Percentiles rank a stretch among this genome's conserved stretches.
Evolutionary conservation across 2,113 vertebrate species (phyloP).

Genomic region (Nothocercus julius): DNA sequence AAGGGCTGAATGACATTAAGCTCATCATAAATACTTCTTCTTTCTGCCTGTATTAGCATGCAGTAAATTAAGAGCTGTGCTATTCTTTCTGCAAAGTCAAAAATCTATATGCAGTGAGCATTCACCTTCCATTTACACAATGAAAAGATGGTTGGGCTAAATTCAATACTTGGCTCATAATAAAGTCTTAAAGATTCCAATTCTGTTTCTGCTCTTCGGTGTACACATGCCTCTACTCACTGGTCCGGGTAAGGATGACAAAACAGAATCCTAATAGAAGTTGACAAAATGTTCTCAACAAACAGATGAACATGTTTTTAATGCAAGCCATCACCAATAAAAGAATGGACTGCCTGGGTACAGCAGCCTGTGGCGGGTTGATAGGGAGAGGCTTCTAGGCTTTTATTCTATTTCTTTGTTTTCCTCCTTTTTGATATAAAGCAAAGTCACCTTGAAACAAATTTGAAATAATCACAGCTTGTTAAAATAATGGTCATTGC

Average conservation of each 20-base stretch:
- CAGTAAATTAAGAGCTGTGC: slow-evolving; percentile 6
- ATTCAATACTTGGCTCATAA: slow-evolving; percentile 54
- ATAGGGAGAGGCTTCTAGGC: slow-evolving; percentile 12
- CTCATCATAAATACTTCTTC: not conserved
- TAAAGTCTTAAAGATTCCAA: slow-evolving; percentile 55
- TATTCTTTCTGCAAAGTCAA: slow-evolving; percentile 13
- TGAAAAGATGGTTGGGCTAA: slow-evolving; percentile 38
- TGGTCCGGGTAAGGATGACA: slow-evolving; percentile 40
- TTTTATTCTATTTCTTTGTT: slow-evolving; percentile 32
- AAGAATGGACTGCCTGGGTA: slow-evolving; percentile 22
- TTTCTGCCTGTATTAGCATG: not conserved
- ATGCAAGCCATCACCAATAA: not conserved
- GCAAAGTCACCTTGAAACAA: slow-evolving; percentile 54
- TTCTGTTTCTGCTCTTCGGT: slow-evolving; percentile 29
- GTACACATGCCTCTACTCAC: not conserved
- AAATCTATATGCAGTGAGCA: slow-evolving; percentile 54
- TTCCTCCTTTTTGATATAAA: slow-evolving; percentile 18
- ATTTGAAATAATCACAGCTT: slow-evolving; percentile 24
- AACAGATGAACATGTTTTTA: slow-evolving; percentile 63
- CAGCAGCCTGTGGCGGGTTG: slow-evolving; percentile 32
- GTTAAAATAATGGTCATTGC: slow-evolving; percentile 4
- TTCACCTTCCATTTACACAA: not conserved
- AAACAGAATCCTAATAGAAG: slow-evolving; percentile 57
- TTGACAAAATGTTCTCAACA: slow-evolving; percentile 60
- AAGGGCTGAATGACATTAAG: not conserved